Percentiles rank a stretch among this genome's conserved stretches.
Conservation (phyloP, 1,140 invertebrate species). For the Forficula auricularia region DNA sequence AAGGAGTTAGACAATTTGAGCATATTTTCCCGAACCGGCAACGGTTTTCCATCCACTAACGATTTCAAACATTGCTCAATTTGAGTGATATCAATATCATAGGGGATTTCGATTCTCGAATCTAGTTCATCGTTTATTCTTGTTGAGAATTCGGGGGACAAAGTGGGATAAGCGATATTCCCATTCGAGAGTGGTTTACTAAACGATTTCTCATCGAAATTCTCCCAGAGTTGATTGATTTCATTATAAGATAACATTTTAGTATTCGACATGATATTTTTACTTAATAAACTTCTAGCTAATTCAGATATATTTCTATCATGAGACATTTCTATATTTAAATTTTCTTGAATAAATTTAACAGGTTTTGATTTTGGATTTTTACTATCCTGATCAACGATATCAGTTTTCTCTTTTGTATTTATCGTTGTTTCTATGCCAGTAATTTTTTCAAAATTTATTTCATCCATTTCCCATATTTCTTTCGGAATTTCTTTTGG, state of each 20-base stretch:
- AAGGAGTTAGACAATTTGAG: too few relatives aligned
- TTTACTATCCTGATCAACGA: too few relatives aligned
- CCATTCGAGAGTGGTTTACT: slow-evolving; percentile 16
- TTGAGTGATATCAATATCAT: too few relatives aligned
- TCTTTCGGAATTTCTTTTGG: slow-evolving; percentile 20
- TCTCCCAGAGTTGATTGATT: slow-evolving; percentile 3
- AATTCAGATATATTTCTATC: neutral
- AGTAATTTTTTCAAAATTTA: slow-evolving; percentile 20
- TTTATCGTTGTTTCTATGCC: slow-evolving; percentile 5
- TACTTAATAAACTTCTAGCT: too few relatives aligned
- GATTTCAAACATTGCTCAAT: too few relatives aligned
- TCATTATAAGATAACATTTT: too few relatives aligned
- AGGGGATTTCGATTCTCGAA: too few relatives aligned
- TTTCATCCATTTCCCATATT: slow-evolving; percentile 23
- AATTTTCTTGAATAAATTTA: neutral
- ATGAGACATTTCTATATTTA: slow-evolving; percentile 2
- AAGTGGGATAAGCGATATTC: slow-evolving; percentile 7
- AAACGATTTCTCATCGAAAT: slow-evolving; percentile 10
- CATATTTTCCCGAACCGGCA: too few relatives aligned
- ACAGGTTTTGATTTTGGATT: slow-evolving; percentile 5
- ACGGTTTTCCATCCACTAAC: too few relatives aligned
- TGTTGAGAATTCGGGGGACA: too few relatives aligned
- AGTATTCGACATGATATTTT: neutral
- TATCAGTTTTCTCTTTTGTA: too few relatives aligned
- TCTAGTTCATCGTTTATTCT: too few relatives aligned